Evolutionary conservation across 2,797 vertebrate genomes (phyloP), one percentile per base, ranked within the genome.

Genomic region (Loris lydekkerianus): DNA sequence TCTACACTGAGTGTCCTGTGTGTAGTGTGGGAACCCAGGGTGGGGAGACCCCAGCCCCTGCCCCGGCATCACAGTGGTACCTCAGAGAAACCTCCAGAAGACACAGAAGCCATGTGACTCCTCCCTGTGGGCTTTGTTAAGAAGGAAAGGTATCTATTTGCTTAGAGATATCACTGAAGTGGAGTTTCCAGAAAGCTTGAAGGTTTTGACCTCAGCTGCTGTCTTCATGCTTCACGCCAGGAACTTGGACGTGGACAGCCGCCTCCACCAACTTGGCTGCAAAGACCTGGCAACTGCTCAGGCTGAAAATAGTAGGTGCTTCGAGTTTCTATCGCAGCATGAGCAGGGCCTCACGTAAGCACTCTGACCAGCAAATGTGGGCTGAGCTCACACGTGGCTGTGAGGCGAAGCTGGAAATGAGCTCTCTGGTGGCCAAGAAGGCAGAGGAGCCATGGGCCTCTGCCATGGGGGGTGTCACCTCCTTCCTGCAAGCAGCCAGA

Each of bases 271-370:
- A 89, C 94, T 97, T 92, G 97, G 98, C 98, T 97, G 97, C 96
- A 97, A 89, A 96, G 96, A 63, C 73, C 95, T 98, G 98, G 98
- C 98, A 98, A 97, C 94, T 96, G 98, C 97, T 98, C 97, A 97
- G 95, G 96, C 98, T 98, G 98, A 98, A 99, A 99, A 98, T 98
- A 99, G 98, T 97, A 98, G 97, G 97, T 97, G 98, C 96, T 98
- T 98, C 96, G 96, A 96, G 97, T 98, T 98, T 98, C 98, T 98
- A 98, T 98, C 76, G 0, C 85, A 91, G 97, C 98, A 98, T 98
- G 98, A 98, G 99, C 97, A 96, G 88, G 94, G 96, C 97, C 98
- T 99, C 99, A 99, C 98, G 98, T 99, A 99, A 97, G 72, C 56
- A 43, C 96, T 58, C 76, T 93, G 96, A 94, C 43, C 82, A 86